Base-by-base conservation (phyloP, 2,797 vertebrate genomes). In the Lophotriccus pileatus region DNA sequence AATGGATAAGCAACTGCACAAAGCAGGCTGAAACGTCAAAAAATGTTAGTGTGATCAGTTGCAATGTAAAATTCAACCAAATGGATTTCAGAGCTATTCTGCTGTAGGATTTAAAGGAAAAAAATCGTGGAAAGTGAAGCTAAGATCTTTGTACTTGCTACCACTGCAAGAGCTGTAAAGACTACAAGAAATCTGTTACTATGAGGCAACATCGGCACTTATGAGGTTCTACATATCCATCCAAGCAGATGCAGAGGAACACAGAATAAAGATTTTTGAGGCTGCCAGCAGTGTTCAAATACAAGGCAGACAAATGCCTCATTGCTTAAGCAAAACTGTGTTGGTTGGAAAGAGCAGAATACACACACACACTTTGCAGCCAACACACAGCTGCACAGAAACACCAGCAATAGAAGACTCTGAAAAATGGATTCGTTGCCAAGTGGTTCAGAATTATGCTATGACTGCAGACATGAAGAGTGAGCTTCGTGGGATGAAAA, bases 311-410 rank as follows among this genome's bases (percentile, higher is more conserved):
- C 44, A 85, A 96, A 74, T 37, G 62, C n/a, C 39, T 89, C 72
- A 72, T 68, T 94, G 66, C 94, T 78, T 78, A 92, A 86, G 93
- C 85, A 91, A 72, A 93, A 77, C 72, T 80, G n/a, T 55, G 18
- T 39, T 85, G 68, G 32, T 55, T 88, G 62, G 30, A 78, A 84
- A 79, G 56, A 79, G 47, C 10, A 92, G 32, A 15, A 62, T 27
- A 81, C 46, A 72, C 75, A 90, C 44, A 56, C 8, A 39, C 17
- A 30, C 53, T 44, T 27, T 59, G 66, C 83, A 93, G 91, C 80
- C 91, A 94, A 88, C 75, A 90, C 90, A 87, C 84, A 94, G 93
- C 94, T 95, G 93, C 85, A 91, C 77, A 84, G 83, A 90, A 94
- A 81, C 90, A 79, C 12, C 90, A 94, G 77, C 80, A 78, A 63